A percentile compares a stretch with the other conserved stretches of the same genome.
These are phyloP conservation scores for Nebria ingens DNA, from an alignment of 1,140 invertebrate genomes.

Conservation along the genomic window DNA sequence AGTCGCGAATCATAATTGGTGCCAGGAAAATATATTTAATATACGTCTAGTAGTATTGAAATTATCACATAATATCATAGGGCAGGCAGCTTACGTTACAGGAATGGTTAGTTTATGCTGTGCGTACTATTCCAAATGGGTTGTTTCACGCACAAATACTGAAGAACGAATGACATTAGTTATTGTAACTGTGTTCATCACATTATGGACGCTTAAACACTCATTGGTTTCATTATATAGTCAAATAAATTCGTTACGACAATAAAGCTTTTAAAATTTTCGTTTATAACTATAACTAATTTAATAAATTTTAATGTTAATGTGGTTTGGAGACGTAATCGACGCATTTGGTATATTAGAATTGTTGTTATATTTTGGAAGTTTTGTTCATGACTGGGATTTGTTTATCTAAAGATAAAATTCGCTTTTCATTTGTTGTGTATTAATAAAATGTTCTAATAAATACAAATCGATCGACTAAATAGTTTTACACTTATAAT, in stretches of 20 bases:
- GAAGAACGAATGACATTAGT: background rate
- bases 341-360: too few relatives aligned
- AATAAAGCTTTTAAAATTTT: too few relatives aligned
- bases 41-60: background rate
- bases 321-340: too few relatives aligned
- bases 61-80: background rate
- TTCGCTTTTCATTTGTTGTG: too few relatives aligned
- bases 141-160: background rate
- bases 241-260: background rate
- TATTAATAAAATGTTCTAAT: constrained; percentile 9
- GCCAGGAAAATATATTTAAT: background rate
- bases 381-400: too few relatives aligned
- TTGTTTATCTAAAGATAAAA: too few relatives aligned
- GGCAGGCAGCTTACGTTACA: background rate
- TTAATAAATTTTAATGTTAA: too few relatives aligned
- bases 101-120: background rate
- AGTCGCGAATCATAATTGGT: background rate
- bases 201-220: background rate
- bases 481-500: constrained; percentile 1
- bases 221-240: background rate
- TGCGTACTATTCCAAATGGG: background rate
- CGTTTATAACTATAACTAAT: too few relatives aligned
- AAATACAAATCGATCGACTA: constrained; percentile 4
- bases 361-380: too few relatives aligned
- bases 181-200: background rate